These are phyloP conservation scores for Papilio glaucus DNA, from an alignment of 1,140 invertebrate species.

Conservation along the genomic window DNA sequence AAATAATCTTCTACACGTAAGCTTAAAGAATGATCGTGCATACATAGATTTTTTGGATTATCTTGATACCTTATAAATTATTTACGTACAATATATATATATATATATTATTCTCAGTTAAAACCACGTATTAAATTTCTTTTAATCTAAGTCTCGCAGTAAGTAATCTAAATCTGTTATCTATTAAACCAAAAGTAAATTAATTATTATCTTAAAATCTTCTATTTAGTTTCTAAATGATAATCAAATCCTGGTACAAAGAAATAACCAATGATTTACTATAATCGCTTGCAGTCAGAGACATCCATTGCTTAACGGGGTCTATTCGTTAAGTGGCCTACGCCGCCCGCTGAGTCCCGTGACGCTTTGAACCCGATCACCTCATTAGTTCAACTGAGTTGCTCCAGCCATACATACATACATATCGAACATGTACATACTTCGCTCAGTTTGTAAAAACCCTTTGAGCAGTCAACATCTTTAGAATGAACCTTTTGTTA, in stretches of 20 bases:
- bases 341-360: constrained; percentile 64
- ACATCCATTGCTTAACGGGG: constrained; percentile 42
- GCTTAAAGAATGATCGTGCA: no score
- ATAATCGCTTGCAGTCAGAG: constrained; percentile 22
- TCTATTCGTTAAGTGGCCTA: constrained; percentile 58
- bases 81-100: no score
- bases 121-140: no score
- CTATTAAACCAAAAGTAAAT: not conserved
- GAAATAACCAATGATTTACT: constrained; percentile 5
- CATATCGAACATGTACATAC: constrained; percentile 58
- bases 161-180: no score
- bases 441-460: constrained; percentile 67
- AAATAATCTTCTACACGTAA: no score
- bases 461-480: constrained; percentile 68
- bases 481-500: constrained; percentile 43
- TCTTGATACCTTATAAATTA: no score
- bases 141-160: no score
- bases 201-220: not conserved
- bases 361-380: constrained; percentile 76
- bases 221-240: no score
- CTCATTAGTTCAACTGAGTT: constrained; percentile 77
- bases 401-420: constrained; percentile 64
- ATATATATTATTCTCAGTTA: no score
- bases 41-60: no score
- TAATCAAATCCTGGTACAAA: not conserved